Conservation (phyloP, 2,888 invertebrate species). For the Agapostemon virescens region DNA sequence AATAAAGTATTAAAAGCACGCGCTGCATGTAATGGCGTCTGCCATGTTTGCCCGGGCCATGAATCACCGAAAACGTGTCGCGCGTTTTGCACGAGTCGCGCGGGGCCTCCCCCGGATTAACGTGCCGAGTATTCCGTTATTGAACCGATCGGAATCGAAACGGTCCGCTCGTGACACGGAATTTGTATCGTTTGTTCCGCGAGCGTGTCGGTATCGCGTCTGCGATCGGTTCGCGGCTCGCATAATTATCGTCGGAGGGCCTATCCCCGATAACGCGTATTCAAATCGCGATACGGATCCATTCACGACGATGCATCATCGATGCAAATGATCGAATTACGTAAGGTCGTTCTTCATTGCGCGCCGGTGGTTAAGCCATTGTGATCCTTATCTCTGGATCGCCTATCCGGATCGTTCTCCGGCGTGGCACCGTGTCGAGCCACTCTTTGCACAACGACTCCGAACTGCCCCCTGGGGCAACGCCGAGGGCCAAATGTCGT, state of each 20-base stretch:
- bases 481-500: background rate
- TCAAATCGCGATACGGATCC: conserved; percentile 41
- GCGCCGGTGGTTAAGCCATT: conserved; percentile 37
- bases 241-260: conserved; percentile 41
- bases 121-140: conserved; percentile 14
- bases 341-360: conserved; percentile 38
- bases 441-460: background rate
- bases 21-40: conserved; percentile 13
- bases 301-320: conserved; percentile 57
- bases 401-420: conserved; percentile 17
- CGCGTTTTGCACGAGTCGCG: conserved; percentile 35
- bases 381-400: conserved; percentile 48
- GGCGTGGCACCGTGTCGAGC: background rate
- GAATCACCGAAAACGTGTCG: conserved; percentile 12
- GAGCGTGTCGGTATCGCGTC: conserved; percentile 15
- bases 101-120: conserved; percentile 3
- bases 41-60: conserved; percentile 12
- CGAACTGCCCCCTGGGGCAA: background rate
- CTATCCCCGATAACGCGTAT: conserved; percentile 21
- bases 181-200: conserved; percentile 16
- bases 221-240: conserved; percentile 35
- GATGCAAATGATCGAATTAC: conserved; percentile 60
- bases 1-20: conserved; percentile 17
- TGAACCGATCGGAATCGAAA: background rate
- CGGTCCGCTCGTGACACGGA: conserved; percentile 16